Conservation (phyloP, 2,113 vertebrate genomes). For the Clarias magur region DNA sequence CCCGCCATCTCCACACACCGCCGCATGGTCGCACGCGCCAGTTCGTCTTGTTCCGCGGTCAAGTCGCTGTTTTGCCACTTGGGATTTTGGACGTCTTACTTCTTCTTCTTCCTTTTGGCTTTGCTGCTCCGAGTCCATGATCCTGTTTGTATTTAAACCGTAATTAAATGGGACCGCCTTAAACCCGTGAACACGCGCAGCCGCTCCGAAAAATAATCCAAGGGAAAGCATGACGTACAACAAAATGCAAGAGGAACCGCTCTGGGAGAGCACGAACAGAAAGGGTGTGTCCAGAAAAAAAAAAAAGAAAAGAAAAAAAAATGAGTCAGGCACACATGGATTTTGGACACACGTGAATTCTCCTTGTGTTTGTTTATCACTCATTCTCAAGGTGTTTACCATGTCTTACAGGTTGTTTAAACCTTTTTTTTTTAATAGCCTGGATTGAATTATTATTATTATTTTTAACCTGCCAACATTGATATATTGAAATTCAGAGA, state of each 20-base stretch:
- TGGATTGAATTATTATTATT: too few species aligned
- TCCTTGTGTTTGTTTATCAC: too few species aligned
- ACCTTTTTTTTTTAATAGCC: too few species aligned
- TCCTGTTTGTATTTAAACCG: background rate
- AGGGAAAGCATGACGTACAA: background rate
- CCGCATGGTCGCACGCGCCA: background rate
- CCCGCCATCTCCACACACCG: conserved; percentile 14
- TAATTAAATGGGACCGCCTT: background rate
- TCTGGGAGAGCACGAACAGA: background rate
- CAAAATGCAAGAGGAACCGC: background rate
- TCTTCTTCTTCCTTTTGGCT: too few species aligned
- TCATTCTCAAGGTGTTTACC: too few species aligned
- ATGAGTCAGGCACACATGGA: background rate
- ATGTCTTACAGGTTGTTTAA: too few species aligned
- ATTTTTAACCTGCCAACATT: too few species aligned
- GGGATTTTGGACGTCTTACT: background rate
- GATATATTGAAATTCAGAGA: too few species aligned
- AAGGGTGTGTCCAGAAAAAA: background rate
- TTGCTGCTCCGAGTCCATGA: background rate
- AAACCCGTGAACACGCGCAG: background rate
- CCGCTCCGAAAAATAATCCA: background rate
- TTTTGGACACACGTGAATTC: background rate
- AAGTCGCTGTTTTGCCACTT: background rate
- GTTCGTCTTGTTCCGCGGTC: background rate
- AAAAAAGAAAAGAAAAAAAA: background rate